Conservation (phyloP, 2,888 invertebrate species). For the Opisthograptis luteolata region DNA sequence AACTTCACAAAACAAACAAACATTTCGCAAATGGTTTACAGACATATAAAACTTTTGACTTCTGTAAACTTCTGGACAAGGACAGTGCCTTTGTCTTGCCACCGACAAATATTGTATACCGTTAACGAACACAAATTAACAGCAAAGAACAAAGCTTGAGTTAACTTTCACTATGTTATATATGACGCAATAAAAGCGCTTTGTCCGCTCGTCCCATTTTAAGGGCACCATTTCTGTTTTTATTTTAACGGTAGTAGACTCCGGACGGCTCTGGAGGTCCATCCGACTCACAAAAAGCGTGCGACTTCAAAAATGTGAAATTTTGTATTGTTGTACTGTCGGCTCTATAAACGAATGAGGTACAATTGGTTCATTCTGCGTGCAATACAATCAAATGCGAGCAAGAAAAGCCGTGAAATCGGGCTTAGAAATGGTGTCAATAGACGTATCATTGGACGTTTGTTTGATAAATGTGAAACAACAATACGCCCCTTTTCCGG, state of each 20-base stretch:
- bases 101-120: constrained; percentile 65
- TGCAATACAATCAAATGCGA: constrained; percentile 64
- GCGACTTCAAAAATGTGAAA: constrained; percentile 65
- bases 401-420: constrained; percentile 74
- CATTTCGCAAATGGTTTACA: constrained; percentile 72
- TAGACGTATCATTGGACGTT: constrained; percentile 69
- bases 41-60: constrained; percentile 71
- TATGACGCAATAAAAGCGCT: constrained; percentile 74
- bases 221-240: constrained; percentile 66
- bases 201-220: constrained; percentile 61
- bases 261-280: constrained; percentile 63
- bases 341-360: constrained; percentile 57
- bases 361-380: constrained; percentile 58
- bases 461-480: constrained; percentile 72
- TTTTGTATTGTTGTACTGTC: constrained; percentile 63
- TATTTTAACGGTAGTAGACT: constrained; percentile 75
- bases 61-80: constrained; percentile 65
- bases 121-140: constrained; percentile 58
- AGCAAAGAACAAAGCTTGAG: constrained; percentile 55
- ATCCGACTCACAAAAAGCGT: constrained; percentile 67
- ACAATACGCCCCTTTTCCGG: constrained; percentile 74
- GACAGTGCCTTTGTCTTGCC: constrained; percentile 56
- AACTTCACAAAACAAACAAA: constrained; percentile 49
- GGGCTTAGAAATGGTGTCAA: constrained; percentile 62
- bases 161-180: constrained; percentile 81